Evolutionary conservation across 2,888 invertebrate genomes (phyloP).

Genomic region (Pseudococcus jackbeardsleyi): DNA sequence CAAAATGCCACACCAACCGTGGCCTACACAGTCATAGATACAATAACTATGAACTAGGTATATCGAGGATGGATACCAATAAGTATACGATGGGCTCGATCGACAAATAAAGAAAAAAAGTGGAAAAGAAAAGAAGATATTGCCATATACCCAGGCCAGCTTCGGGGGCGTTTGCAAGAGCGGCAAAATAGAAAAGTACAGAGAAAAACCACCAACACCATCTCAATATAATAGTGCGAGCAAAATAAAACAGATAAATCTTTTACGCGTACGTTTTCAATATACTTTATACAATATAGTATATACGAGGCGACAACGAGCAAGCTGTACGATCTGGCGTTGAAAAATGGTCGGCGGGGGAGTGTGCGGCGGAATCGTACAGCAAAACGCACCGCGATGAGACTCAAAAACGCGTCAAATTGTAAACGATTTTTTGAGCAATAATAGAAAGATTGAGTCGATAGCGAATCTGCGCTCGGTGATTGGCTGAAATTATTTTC

Average conservation of each 20-base stretch:
- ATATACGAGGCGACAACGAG: background rate
- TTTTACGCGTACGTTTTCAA: conserved; percentile 31
- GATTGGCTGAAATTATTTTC: conserved; percentile 64
- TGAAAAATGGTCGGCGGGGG: background rate
- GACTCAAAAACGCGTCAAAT: conserved; percentile 60
- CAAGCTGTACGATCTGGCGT: background rate
- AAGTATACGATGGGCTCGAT: background rate
- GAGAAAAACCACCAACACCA: background rate
- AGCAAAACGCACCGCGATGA: background rate
- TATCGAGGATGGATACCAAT: background rate
- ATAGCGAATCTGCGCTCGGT: conserved; percentile 57
- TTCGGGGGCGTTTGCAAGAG: background rate
- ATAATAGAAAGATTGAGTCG: conserved; percentile 63
- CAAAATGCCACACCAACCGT: background rate
- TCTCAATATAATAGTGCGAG: background rate
- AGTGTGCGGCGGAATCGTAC: background rate
- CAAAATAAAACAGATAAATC: conserved; percentile 36
- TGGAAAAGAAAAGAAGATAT: background rate
- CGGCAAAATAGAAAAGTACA: background rate
- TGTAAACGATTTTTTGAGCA: conserved; percentile 64
- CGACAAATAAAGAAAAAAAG: background rate
- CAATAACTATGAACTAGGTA: background rate
- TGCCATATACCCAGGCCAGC: too few relatives aligned
- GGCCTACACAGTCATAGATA: background rate
- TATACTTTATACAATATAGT: background rate